Base-by-base conservation (phyloP, 2,113 vertebrate species). In the Lophotis ruficrista region DNA sequence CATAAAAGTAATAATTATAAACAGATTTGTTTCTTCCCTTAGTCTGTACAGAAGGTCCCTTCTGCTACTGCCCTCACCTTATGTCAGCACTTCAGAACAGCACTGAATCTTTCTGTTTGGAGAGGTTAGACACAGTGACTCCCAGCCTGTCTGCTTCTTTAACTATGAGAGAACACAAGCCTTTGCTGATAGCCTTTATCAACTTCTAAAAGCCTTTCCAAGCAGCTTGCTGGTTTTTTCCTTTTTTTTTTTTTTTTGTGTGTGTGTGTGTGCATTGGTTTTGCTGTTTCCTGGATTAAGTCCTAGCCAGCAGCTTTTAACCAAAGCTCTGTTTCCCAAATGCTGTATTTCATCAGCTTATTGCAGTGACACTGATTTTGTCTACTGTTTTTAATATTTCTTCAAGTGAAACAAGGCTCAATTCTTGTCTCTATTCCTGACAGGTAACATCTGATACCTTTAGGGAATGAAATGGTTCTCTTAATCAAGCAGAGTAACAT, bases 401-500 rank as follows among this genome's bases (percentile, higher is more conserved):
- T 96, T 37, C 65, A 24, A 24, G 43, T n/a, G 91, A 83, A 94
- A 96, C 93, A 96, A 94, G 65, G 89, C 87, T 75, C 89, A 82
- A 21, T 96, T 96, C 83, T 96, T 96, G 89, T 87, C 81, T 85
- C 35, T 38, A 2, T 61, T 92, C 27, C 80, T 93, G 89, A 87
- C 93, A 96, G 77, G 81, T 96, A 95, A 96, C 89, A 95, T 96
- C 89, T 95, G 81, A 94, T 96, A 92, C 77, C 87, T 95, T 91
- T 23, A 72, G 73, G 94, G 87, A 93, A 71, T 82, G 13, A 84
- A 95, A 60, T 81, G 22, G 51, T 78, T 95, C 83, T 70, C 83
- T 79, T 94, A 89, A 91, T 94, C 89, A 82, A 84, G 61, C 57
- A 28, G 21, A 87, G 65, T 45, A 79, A 84, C 35, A 14, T 68